Conservation (phyloP, 2,113 vertebrate genomes). For the Eurypyga helias region DNA sequence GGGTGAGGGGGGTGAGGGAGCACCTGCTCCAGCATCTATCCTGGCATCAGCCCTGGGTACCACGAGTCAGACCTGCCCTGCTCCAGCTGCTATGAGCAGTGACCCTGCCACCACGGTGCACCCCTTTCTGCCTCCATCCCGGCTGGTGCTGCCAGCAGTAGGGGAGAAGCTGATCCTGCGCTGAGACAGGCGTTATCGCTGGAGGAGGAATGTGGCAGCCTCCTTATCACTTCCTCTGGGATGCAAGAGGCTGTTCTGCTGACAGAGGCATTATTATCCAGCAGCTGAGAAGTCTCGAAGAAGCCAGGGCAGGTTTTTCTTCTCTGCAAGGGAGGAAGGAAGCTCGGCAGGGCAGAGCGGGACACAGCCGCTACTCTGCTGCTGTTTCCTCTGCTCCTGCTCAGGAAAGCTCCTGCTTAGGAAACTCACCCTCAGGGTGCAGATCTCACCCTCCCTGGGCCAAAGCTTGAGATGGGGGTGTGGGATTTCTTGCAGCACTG, state of each 20-base stretch:
- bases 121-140: background rate
- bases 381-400: background rate
- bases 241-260: background rate
- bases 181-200: rapidly evolving
- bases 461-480: background rate
- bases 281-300: background rate
- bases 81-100: background rate
- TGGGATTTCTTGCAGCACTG: background rate
- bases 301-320: background rate
- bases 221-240: background rate
- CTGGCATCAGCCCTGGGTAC: background rate
- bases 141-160: background rate
- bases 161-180: rapidly evolving
- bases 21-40: background rate
- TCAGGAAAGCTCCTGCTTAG: background rate
- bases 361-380: background rate
- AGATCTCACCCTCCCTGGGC: background rate
- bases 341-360: background rate
- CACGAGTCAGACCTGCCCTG: background rate
- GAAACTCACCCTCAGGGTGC: background rate
- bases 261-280: background rate
- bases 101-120: rapidly evolving
- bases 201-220: background rate
- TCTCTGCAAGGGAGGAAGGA: background rate
- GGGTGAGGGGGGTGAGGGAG: background rate